These are phyloP conservation scores for Idaea biselata DNA, from an alignment of 2,888 invertebrate species.

Conservation along the genomic window DNA sequence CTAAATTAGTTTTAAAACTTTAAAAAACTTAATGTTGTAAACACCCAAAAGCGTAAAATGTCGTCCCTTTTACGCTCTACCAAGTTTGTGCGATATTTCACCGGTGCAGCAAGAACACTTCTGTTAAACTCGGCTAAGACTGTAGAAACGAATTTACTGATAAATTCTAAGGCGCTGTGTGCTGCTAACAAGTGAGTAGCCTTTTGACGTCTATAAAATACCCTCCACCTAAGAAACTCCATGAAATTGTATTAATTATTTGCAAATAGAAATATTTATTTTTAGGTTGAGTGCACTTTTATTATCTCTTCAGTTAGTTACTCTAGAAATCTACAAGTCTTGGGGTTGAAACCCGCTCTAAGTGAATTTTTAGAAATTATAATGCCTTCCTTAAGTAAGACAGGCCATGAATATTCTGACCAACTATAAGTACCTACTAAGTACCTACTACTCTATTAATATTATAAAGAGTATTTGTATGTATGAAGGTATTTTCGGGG, in stretches of 20 bases:
- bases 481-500: too few species aligned
- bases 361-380: too few species aligned
- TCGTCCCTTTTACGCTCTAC: conserved; percentile 86
- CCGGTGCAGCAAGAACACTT: conserved; percentile 85
- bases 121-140: conserved; percentile 84
- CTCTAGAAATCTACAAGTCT: too few species aligned
- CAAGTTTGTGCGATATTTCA: conserved; percentile 87
- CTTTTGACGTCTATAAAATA: not conserved
- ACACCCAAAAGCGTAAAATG: conserved; percentile 59
- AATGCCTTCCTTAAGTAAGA: too few species aligned
- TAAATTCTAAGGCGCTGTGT: conserved; percentile 62
- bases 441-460: too few species aligned
- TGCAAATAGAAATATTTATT: too few species aligned
- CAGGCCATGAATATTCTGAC: too few species aligned
- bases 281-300: too few species aligned
- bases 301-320: too few species aligned
- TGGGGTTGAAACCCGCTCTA: too few species aligned
- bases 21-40: conserved; percentile 10
- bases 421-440: too few species aligned
- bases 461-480: too few species aligned
- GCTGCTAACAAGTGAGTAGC: conserved; percentile 62
- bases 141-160: conserved; percentile 80
- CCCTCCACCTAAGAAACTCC: not conserved
- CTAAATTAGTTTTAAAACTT: conserved; percentile 14
- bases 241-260: not conserved